Evolutionary conservation across 2,113 vertebrate genomes (phyloP).

Genomic region (Boleophthalmus pectinirostris): DNA sequence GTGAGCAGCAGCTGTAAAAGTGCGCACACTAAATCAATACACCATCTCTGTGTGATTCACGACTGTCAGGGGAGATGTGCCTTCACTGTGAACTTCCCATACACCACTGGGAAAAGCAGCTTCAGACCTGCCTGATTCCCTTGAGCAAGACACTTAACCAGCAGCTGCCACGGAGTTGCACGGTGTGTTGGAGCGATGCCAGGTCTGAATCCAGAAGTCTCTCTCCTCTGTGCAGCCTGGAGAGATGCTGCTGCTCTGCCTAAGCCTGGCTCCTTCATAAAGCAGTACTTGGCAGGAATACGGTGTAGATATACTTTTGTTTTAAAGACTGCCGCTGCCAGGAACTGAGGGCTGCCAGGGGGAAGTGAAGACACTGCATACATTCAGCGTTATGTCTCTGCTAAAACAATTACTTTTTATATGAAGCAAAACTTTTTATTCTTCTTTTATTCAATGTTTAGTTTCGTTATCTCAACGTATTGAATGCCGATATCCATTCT

Average conservation of each 20-base stretch:
- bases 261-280: conserved; percentile 7
- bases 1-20: conserved; percentile 21
- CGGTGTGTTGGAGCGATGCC: conserved; percentile 3
- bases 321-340: conserved; percentile 5
- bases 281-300: conserved; percentile 6
- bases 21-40: conserved; percentile 24
- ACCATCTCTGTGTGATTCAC: conserved; percentile 21
- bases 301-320: not conserved
- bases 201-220: conserved; percentile 13
- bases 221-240: conserved; percentile 2
- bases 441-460: not conserved
- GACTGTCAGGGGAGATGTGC: not conserved
- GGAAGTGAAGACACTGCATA: not conserved
- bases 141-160: conserved; percentile 45
- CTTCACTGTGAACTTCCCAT: not conserved
- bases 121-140: conserved; percentile 20
- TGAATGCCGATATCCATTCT: not conserved
- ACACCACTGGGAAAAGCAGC: conserved; percentile 13
- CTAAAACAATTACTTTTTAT: not conserved
- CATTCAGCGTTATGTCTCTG: not conserved
- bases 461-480: not conserved
- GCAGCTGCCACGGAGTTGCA: conserved; percentile 27
- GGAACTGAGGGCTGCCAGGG: not conserved
- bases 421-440: not conserved
- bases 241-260: conserved; percentile 5